Percentiles rank a stretch among this genome's conserved stretches.
Evolutionary conservation across 2,888 invertebrate species (phyloP).

Genomic region (Dione vanillae): DNA sequence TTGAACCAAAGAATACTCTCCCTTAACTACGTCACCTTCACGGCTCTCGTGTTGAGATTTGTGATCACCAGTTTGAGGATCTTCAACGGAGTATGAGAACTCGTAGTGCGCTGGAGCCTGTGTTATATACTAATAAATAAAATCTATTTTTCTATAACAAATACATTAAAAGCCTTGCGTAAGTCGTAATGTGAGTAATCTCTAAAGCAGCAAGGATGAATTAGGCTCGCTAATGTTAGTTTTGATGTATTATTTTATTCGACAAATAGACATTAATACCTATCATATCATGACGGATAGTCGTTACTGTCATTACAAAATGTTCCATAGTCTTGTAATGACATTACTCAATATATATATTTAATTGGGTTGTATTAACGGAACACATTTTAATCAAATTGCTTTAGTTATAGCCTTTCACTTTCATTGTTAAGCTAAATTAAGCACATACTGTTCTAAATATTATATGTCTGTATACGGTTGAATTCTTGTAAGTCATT

Average conservation of each 20-base stretch:
- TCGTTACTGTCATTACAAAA: constrained; percentile 66
- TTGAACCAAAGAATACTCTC: constrained; percentile 82
- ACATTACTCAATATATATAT: constrained; percentile 75
- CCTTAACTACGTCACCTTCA: constrained; percentile 80
- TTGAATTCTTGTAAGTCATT: no score
- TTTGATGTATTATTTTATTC: constrained; percentile 55
- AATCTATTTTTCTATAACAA: background rate
- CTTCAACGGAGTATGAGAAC: constrained; percentile 84
- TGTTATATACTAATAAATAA: background rate
- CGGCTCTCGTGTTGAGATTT: constrained; percentile 77
- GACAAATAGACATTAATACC: constrained; percentile 68
- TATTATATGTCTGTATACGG: constrained; percentile 11
- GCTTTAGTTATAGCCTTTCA: constrained; percentile 70
- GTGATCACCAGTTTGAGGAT: constrained; percentile 84
- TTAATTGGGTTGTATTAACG: constrained; percentile 76
- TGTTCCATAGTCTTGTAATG: constrained; percentile 61
- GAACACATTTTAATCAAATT: constrained; percentile 74
- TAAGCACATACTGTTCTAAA: constrained; percentile 18
- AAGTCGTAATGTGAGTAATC: constrained; percentile 9
- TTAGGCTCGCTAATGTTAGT: constrained; percentile 51
- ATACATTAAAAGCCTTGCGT: background rate
- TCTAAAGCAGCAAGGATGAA: background rate
- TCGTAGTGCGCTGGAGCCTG: constrained; percentile 83
- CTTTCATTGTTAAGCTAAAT: constrained; percentile 64
- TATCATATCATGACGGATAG: constrained; percentile 70